These are phyloP conservation scores for Caenorhabditis virilis DNA, from an alignment of 2,888 invertebrate genomes.

Conservation along the genomic window DNA sequence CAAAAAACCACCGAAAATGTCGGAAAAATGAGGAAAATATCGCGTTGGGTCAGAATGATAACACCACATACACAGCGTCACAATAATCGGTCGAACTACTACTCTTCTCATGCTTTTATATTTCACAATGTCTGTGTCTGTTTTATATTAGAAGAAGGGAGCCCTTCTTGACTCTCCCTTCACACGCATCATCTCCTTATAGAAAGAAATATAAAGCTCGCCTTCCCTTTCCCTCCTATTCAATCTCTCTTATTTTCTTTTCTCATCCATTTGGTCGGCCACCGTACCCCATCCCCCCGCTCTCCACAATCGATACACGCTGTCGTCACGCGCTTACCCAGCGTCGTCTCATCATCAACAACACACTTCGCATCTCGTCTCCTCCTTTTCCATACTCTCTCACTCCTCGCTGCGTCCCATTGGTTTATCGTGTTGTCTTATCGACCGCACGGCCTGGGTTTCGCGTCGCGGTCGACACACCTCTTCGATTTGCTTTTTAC, in stretches of 20 bases:
- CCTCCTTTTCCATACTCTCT: slow-evolving; percentile 13
- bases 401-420: slow-evolving; percentile 9
- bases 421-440: slow-evolving; percentile 9
- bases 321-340: slow-evolving; percentile 21
- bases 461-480: slow-evolving; percentile 10
- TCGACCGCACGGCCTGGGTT: slow-evolving; percentile 4
- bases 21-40: no score
- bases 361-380: no score
- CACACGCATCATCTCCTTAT: no score
- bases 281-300: slow-evolving; percentile 8
- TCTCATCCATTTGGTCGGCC: neutral
- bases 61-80: no score
- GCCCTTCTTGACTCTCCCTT: no score
- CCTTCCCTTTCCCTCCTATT: slow-evolving; percentile 1
- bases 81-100: no score
- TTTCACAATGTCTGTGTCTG: no score
- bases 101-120: no score
- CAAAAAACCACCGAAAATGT: no score
- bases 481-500: slow-evolving; percentile 7
- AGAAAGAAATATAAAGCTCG: slow-evolving; percentile 5
- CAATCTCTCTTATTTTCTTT: slow-evolving; percentile 1
- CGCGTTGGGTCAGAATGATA: no score
- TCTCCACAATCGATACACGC: slow-evolving; percentile 25
- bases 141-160: no score
- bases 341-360: slow-evolving; percentile 10